Conservation (phyloP, 2,113 vertebrate species). For the Vicugna pacos region DNA sequence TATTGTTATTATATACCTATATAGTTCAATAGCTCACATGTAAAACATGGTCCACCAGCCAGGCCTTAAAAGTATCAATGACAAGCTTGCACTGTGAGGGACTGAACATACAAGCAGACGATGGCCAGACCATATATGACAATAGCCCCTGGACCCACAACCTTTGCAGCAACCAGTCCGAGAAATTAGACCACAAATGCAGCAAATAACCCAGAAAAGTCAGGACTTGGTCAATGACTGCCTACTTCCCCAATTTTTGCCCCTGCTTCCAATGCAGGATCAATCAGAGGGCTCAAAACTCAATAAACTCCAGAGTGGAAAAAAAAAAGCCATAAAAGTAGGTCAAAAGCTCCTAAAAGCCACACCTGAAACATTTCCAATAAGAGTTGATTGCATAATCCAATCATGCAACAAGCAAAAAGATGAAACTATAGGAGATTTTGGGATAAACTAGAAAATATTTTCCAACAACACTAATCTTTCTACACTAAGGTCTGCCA, state of each 20-base stretch:
- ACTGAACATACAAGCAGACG: neutral
- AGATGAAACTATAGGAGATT: neutral
- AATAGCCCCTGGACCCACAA: neutral
- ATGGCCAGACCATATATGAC: neutral
- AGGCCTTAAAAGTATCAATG: constrained; percentile 21
- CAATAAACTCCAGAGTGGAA: neutral
- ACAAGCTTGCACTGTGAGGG: neutral
- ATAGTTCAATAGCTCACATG: neutral
- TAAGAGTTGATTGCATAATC: neutral
- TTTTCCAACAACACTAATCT: neutral
- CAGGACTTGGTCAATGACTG: neutral
- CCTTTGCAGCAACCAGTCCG: neutral
- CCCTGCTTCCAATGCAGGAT: neutral
- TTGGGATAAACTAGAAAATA: neutral
- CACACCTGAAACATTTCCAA: neutral
- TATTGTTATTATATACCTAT: neutral
- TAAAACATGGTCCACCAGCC: neutral
- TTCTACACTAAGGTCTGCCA: neutral
- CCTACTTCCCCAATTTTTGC: neutral
- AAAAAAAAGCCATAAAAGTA: neutral
- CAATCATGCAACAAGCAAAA: neutral
- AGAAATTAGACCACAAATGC: neutral
- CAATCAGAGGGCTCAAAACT: neutral
- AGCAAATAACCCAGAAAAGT: neutral
- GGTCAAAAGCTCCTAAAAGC: neutral